Evolutionary conservation across 2,113 vertebrate species (phyloP), one percentile per base, ranked within the genome.

Genomic region (Talpa occidentalis): DNA sequence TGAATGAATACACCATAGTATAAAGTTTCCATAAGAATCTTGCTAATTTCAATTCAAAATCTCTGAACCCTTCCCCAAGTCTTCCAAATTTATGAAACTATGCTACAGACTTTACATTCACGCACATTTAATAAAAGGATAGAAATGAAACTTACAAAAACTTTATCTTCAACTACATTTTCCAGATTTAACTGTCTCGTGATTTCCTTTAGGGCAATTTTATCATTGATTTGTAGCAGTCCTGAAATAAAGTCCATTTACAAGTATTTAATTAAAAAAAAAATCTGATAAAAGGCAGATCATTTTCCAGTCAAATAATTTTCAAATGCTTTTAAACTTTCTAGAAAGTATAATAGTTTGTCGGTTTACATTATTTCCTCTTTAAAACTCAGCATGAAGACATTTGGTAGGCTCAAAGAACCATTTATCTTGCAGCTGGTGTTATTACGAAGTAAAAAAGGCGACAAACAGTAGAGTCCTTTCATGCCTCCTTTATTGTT

Each of bases 91-190:
- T 60, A 95, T 24, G 67, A 90, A 93, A 56, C 37, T 52, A 49
- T 47, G 6, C 7, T 37, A 72, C 1, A 90, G 5, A 94, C 19
- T 84, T 76, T 56, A 89, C 10, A 66, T 86, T 52, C 5, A 94
- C 87, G 26, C 2, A 47, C 85, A 93, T 59, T 89, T 91, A 95
- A 88, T 87, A 94, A 79, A 95, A 56, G 44, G 35, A 69, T 37
- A 89, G 37, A 90, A 73, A 28, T 16, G 49, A 37, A 52, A 99
- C 99, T 99, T 97, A 99, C 99, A 99, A 99, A 99, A 88, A 99
- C 99, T 99, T 99, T 99, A 97, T 99, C 99, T 30, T 99, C 99
- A 32, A 99, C 99, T 44, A 99, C 99, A 22, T 99, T 99, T 97
- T 99, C 99, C 96, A 99, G 98, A 44, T 98, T 98, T 90, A 99